Evolutionary conservation across 2,888 invertebrate species (phyloP).

Genomic region (Epinotia demarniana): DNA sequence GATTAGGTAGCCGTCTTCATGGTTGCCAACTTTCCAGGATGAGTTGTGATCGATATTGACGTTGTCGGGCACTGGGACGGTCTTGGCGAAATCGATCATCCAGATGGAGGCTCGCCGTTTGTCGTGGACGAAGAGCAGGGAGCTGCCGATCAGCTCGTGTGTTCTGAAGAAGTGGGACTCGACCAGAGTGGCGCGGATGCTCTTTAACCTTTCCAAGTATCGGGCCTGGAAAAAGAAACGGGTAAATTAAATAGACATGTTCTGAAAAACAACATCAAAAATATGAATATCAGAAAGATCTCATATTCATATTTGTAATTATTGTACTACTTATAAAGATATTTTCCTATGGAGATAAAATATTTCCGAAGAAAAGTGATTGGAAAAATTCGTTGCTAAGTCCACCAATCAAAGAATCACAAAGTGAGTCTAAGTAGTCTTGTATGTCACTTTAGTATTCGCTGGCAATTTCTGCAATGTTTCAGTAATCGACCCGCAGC

Average conservation of each 20-base stretch:
- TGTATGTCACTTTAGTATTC: too few species aligned
- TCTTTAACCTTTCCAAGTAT: conserved; percentile 93
- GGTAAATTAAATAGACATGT: conserved; percentile 14
- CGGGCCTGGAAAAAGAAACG: conserved; percentile 86
- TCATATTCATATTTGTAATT: too few species aligned
- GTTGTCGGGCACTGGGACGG: conserved; percentile 91
- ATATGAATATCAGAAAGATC: background rate
- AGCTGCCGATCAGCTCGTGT: conserved; percentile 98
- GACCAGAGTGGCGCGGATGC: conserved; percentile 92
- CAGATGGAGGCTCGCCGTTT: conserved; percentile 94
- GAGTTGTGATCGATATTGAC: conserved; percentile 91
- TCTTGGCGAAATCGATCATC: conserved; percentile 99
- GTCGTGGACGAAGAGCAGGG: conserved; percentile 97
- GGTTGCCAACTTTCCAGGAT: conserved; percentile 97
- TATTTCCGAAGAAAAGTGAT: too few species aligned
- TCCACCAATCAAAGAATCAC: too few species aligned
- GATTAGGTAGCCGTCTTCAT: conserved; percentile 97
- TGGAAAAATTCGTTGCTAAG: too few species aligned
- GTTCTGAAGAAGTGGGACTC: conserved; percentile 95
- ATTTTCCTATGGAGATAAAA: too few species aligned
- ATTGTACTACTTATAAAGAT: too few species aligned
- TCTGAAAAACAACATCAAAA: background rate
- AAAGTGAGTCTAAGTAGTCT: too few species aligned
- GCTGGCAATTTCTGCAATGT: too few species aligned
- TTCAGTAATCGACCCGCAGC: too few species aligned